phyloP scores from a whole-genome alignment of 92 coral and sea anemone species.

The Porites lobata region DNA sequence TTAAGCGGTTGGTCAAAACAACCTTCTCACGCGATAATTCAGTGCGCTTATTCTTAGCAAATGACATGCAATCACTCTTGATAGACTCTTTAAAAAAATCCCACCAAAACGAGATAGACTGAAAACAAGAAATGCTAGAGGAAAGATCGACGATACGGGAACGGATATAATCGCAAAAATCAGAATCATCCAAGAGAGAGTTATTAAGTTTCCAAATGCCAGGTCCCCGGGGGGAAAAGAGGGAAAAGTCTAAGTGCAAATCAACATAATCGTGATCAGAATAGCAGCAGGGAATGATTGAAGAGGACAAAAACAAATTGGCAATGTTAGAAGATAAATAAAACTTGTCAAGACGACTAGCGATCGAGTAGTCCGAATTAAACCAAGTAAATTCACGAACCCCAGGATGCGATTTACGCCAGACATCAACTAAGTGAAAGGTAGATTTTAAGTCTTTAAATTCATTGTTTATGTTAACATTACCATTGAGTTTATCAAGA shows the following conservation, averaged over 20 bases:
- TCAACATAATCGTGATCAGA: constrained; percentile 6
- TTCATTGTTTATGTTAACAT: background rate
- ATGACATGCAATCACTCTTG: background rate
- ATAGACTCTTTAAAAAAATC: background rate
- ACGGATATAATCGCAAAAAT: background rate
- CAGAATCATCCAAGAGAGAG: background rate
- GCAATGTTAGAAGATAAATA: background rate
- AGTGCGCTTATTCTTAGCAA: background rate
- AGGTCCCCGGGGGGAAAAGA: background rate
- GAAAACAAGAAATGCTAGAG: rapidly evolving
- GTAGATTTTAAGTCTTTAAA: background rate
- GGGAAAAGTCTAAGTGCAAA: background rate
- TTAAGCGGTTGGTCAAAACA: background rate
- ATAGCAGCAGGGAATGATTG: background rate
- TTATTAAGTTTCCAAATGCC: constrained; percentile 1
- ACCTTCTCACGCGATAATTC: background rate
- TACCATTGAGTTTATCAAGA: constrained; percentile 21
- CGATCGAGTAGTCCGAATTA: background rate
- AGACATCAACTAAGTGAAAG: background rate
- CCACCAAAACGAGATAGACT: background rate
- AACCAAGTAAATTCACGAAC: background rate
- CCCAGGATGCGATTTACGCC: background rate
- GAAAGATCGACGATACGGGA: background rate
- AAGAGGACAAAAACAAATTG: background rate
- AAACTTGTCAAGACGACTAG: background rate